Conservation (phyloP, 2,797 vertebrate genomes). For the Catostomus latipinnis region DNA sequence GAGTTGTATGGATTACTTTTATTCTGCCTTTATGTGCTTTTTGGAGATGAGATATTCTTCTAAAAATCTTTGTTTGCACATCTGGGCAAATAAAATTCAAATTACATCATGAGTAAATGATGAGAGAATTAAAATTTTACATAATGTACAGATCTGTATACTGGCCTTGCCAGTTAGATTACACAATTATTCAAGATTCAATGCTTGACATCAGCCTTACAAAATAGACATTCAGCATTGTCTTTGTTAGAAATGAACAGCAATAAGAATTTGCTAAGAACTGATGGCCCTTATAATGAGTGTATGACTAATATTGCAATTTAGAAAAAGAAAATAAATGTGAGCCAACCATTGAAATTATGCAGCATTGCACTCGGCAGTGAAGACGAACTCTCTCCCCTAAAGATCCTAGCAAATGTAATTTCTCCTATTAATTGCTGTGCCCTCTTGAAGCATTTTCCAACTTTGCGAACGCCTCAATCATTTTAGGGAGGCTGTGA, state of each 20-base stretch:
- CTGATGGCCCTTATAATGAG: conserved; percentile 80
- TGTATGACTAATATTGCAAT: conserved; percentile 79
- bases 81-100: too few relatives aligned
- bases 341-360: conserved; percentile 75
- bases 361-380: conserved; percentile 72
- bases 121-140: too few relatives aligned
- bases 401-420: conserved; percentile 72
- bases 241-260: conserved; percentile 76
- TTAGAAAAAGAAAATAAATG: conserved; percentile 77
- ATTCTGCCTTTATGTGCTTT: too few relatives aligned
- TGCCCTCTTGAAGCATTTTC: conserved; percentile 62
- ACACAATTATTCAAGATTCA: conserved; percentile 73
- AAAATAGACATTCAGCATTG: conserved; percentile 73
- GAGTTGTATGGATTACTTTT: too few relatives aligned
- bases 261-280: conserved; percentile 77
- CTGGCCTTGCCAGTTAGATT: conserved; percentile 54
- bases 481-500: conserved; percentile 30
- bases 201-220: conserved; percentile 72
- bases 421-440: conserved; percentile 60
- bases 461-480: conserved; percentile 43
- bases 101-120: too few relatives aligned
- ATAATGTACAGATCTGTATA: background rate
- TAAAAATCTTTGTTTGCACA: too few relatives aligned
- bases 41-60: too few relatives aligned
- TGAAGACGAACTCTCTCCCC: conserved; percentile 75